Conservation (phyloP, 2,797 vertebrate genomes). For the Acrocephalus scirpaceus region DNA sequence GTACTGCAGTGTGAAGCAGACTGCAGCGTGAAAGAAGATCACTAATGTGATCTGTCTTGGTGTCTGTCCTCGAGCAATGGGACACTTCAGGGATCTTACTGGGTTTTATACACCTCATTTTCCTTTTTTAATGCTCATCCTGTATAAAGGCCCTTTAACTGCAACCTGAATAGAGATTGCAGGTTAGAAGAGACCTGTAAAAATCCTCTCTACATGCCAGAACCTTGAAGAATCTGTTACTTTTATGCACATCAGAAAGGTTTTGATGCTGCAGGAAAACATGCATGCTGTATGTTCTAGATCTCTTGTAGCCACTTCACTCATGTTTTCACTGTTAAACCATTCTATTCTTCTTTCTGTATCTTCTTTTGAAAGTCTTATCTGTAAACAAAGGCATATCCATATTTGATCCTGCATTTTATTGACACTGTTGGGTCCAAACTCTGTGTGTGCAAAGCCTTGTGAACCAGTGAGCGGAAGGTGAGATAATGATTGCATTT, state of each 20-base stretch:
- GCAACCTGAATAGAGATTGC: background rate
- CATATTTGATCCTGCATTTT: background rate
- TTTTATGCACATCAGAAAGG: background rate
- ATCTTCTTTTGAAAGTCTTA: constrained; percentile 28
- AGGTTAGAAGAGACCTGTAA: background rate
- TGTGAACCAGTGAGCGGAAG: constrained; percentile 39
- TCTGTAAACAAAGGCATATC: background rate
- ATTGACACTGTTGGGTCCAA: constrained; percentile 50
- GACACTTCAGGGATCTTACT: constrained; percentile 31
- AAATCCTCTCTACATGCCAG: background rate
- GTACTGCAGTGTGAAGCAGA: background rate
- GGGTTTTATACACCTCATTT: background rate
- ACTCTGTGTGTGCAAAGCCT: background rate
- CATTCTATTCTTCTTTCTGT: background rate
- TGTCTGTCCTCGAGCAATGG: background rate
- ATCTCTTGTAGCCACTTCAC: background rate
- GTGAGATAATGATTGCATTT: constrained; percentile 39
- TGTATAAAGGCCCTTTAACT: background rate
- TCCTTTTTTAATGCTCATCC: background rate
- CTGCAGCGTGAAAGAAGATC: constrained; percentile 25
- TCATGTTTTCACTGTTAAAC: background rate
- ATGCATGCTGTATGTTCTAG: background rate
- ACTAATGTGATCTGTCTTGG: background rate
- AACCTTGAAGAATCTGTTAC: background rate
- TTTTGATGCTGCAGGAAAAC: background rate